Evolutionary conservation across 2,888 invertebrate genomes (phyloP), one percentile per base, ranked within the genome.

Genomic region (Thereva unica): DNA sequence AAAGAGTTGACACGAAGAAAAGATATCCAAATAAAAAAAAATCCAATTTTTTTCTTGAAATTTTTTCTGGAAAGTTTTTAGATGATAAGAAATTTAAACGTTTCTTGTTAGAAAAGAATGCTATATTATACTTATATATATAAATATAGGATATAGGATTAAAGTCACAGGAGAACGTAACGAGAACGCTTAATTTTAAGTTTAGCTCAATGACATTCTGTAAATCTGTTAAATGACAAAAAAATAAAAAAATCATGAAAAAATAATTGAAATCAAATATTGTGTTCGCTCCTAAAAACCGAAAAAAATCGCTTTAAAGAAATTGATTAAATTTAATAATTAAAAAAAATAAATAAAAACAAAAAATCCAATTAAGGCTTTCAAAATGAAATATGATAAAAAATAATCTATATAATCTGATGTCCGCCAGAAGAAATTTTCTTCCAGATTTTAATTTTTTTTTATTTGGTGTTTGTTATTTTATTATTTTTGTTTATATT

Each of bases 121-220:
- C 23, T 23, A 23, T 23, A 23, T 23, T 23, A 23, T 23, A 23
- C 23, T 23, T 23, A 23, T 23, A 23, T 49, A 47, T 34, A 38
- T 59, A 37, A 59, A 59, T 45, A 47, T 49, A 35, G 49, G 42
- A 45, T 44, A 49, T 23, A 37, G 49, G 35, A 49, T 23, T 47
- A 59, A 37, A 49, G 47, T 52, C 47, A 59, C 37, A 59, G 37
- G 49, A 47, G 59, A 59, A 47, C 2, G 23, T 23, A 23, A 23
- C 23, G 38, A 54, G 10, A 9, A 54, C 49, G 59, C 59, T 47
- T 59, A 37, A 59, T 59, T 59, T 59, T 59, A 45, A 40, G 47
- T 59, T 59, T 59, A 59, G 59, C 59, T 59, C 59, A 59, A 59
- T 59, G 59, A 59, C 49, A 38, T 59, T n/a, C 35, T 59, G 35